These are phyloP conservation scores for Phacellophora camtschatica DNA, from an alignment of 30 jellyfish, hydroid and myxozoan species.

Conservation along the genomic window DNA sequence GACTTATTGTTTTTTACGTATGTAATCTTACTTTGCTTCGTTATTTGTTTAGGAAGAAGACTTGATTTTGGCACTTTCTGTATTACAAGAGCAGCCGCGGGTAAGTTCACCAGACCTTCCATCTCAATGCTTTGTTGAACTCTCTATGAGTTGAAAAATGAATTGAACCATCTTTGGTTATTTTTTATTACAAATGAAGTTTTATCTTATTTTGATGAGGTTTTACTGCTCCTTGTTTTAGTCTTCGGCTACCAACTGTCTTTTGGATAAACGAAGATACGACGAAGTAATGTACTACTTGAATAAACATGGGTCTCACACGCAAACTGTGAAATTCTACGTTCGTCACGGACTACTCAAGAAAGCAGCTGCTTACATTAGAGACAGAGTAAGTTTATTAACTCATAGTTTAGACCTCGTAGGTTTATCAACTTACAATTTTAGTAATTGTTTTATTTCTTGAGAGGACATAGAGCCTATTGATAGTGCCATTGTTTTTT, in stretches of 20 bases:
- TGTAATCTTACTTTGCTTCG: not conserved
- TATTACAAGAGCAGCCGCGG: slow-evolving; percentile 30
- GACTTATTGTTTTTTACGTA: not conserved
- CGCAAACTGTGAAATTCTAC: slow-evolving; percentile 54
- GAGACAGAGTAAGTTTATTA: slow-evolving; percentile 47
- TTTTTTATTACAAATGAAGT: not conserved
- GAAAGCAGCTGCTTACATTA: slow-evolving; percentile 73
- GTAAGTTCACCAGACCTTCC: too few relatives aligned
- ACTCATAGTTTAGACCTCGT: too few relatives aligned
- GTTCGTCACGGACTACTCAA: slow-evolving; percentile 72
- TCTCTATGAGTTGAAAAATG: not conserved
- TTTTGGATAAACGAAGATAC: slow-evolving; percentile 67
- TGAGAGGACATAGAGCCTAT: too few relatives aligned
- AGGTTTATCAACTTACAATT: too few relatives aligned
- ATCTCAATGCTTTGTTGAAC: not conserved
- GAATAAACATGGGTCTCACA: slow-evolving; percentile 80
- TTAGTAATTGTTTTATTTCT: too few relatives aligned
- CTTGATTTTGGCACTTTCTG: slow-evolving; percentile 24
- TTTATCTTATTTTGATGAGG: too few relatives aligned
- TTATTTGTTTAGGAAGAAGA: slow-evolving; percentile 41
- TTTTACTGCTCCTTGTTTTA: not conserved
- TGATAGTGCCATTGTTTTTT: too few relatives aligned
- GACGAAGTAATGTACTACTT: slow-evolving; percentile 78
- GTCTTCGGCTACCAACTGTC: slow-evolving; percentile 42
- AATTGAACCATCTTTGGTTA: not conserved